Percentiles rank a stretch among this genome's conserved stretches.
These are phyloP conservation scores for Elephas maximus DNA, from an alignment of 2,113 vertebrate genomes.

Conservation along the genomic window DNA sequence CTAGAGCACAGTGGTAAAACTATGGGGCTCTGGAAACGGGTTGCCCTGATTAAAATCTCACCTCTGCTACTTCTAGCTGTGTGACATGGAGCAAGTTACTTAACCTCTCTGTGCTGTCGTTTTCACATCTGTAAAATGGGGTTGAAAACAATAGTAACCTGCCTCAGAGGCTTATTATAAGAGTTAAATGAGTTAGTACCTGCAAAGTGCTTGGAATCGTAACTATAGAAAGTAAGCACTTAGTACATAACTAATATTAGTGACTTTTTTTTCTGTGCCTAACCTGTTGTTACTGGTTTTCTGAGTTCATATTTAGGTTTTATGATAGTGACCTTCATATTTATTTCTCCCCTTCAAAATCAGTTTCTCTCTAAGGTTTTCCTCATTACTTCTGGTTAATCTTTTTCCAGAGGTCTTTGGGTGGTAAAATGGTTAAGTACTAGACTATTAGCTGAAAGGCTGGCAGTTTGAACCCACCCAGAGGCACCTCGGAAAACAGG, in stretches of 20 bases:
- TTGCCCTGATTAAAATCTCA: neutral
- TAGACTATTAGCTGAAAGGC: neutral
- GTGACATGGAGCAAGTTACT: neutral
- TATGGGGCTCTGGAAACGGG: neutral
- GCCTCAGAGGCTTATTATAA: neutral
- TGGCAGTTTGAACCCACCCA: neutral
- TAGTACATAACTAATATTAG: neutral
- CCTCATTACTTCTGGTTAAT: neutral
- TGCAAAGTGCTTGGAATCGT: neutral
- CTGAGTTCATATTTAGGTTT: neutral
- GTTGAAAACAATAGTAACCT: neutral
- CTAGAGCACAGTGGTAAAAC: neutral
- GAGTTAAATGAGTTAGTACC: neutral
- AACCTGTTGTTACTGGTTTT: neutral
- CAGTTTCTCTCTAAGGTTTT: neutral
- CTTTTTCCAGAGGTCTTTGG: neutral
- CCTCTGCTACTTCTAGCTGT: neutral
- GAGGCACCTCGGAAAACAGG: neutral
- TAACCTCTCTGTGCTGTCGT: conserved; percentile 41
- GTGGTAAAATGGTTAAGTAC: neutral
- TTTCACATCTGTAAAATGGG: conserved; percentile 34
- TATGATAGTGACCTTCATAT: neutral
- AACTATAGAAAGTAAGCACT: neutral
- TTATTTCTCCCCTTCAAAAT: neutral
- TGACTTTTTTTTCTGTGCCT: neutral